phyloP scores from a whole-genome alignment of 2,797 vertebrate genomes.

The Ctenosaura bakeri region DNA sequence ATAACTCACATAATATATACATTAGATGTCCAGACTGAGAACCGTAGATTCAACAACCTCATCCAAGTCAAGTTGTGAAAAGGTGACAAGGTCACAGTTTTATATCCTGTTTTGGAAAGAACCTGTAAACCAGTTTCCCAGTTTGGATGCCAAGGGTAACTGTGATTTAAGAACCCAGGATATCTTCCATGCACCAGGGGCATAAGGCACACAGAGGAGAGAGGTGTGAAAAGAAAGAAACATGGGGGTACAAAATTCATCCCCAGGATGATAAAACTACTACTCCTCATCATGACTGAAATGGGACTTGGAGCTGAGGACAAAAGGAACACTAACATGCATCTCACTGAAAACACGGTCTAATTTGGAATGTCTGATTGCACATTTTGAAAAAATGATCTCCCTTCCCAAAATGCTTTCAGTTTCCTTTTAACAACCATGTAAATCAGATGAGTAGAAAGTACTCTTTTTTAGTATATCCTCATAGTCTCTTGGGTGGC shows the following conservation, averaged over 20 bases:
- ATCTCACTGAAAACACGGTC: too few species aligned
- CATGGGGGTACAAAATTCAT: not conserved
- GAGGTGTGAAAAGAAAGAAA: not conserved
- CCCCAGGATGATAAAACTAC: not conserved
- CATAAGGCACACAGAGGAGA: not conserved
- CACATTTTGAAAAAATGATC: constrained; percentile 33
- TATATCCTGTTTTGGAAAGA: not conserved
- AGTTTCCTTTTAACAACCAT: constrained; percentile 52
- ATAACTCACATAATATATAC: too few species aligned
- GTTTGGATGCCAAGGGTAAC: too few species aligned
- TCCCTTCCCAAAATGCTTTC: constrained; percentile 38
- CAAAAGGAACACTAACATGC: not conserved
- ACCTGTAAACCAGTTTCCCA: not conserved
- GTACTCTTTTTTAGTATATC: constrained; percentile 50
- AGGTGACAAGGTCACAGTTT: not conserved
- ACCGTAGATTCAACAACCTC: not conserved
- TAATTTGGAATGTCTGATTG: not conserved
- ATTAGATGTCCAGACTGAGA: too few species aligned
- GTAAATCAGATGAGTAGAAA: constrained; percentile 48
- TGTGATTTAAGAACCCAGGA: not conserved
- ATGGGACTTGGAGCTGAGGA: not conserved
- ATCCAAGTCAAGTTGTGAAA: not conserved
- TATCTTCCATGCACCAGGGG: not conserved
- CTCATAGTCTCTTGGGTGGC: constrained; percentile 41
- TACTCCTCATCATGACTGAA: too few species aligned